phyloP scores from a whole-genome alignment of 2,888 invertebrate genomes.

The Mimachlamys varia region DNA sequence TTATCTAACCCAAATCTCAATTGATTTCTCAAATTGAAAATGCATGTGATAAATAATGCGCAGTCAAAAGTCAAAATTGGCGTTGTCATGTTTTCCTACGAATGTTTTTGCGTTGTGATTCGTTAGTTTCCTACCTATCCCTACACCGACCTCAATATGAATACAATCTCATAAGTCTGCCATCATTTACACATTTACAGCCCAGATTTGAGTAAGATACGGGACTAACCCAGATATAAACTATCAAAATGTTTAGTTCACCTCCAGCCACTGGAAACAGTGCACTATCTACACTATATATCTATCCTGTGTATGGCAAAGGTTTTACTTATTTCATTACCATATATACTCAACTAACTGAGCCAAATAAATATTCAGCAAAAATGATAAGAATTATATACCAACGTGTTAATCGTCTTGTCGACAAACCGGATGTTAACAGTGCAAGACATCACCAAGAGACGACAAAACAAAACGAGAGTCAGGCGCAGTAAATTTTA shows the following conservation, averaged over 20 bases:
- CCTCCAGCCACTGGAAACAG: neutral
- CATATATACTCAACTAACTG: neutral
- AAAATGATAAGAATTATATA: too few species aligned
- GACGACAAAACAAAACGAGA: too few species aligned
- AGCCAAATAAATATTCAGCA: neutral
- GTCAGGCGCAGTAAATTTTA: too few species aligned
- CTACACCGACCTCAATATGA: neutral
- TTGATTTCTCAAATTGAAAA: neutral
- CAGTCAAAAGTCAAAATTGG: neutral
- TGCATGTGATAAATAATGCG: neutral
- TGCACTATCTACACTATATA: conserved; percentile 9
- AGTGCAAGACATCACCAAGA: too few species aligned
- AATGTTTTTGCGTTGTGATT: neutral
- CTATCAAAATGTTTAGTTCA: conserved; percentile 17
- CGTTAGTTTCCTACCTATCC: neutral
- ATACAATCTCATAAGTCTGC: neutral
- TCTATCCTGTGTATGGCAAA: neutral
- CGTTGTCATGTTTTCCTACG: too few species aligned
- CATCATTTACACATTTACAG: conserved; percentile 9
- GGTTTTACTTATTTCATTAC: neutral
- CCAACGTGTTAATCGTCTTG: too few species aligned
- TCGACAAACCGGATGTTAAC: too few species aligned
- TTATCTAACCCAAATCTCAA: too few species aligned
- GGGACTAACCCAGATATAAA: neutral
- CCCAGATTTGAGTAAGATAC: neutral